A percentile compares a stretch with the other conserved stretches of the same genome.
Evolutionary conservation across 2,888 invertebrate genomes (phyloP).

Genomic region (Parnassius mnemosyne): DNA sequence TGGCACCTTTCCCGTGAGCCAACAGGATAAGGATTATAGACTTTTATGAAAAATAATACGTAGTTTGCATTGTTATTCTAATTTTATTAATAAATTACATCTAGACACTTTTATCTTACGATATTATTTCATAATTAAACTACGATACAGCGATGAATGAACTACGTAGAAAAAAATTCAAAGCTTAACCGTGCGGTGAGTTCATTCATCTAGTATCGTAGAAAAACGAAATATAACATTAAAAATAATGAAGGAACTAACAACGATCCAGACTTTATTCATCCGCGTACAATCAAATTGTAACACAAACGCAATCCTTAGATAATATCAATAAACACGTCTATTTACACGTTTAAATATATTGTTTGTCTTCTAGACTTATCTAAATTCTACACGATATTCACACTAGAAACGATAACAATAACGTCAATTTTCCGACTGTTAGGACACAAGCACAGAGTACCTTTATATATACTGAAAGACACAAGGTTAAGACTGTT

Average conservation of each 20-base stretch:
- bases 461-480: too few species aligned
- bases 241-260: constrained; percentile 7
- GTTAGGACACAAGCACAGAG: neutral
- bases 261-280: constrained; percentile 2
- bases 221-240: neutral
- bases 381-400: constrained; percentile 26
- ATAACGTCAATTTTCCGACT: constrained; percentile 10
- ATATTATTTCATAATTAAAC: neutral
- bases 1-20: constrained; percentile 55
- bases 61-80: constrained; percentile 22
- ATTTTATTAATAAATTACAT: constrained; percentile 14
- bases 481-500: constrained; percentile 3
- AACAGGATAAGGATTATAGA: constrained; percentile 41
- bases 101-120: constrained; percentile 2
- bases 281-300: constrained; percentile 3
- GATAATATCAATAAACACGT: constrained; percentile 6
- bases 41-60: constrained; percentile 56
- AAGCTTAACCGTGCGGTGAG: neutral
- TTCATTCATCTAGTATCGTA: constrained; percentile 17
- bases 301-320: constrained; percentile 5
- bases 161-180: neutral
- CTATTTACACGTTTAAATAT: constrained; percentile 23
- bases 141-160: constrained; percentile 10
- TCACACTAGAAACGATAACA: constrained; percentile 24
- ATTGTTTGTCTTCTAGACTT: constrained; percentile 27